Base-by-base conservation (phyloP, 2,797 vertebrate species). In the Leptoclinus maculatus region DNA sequence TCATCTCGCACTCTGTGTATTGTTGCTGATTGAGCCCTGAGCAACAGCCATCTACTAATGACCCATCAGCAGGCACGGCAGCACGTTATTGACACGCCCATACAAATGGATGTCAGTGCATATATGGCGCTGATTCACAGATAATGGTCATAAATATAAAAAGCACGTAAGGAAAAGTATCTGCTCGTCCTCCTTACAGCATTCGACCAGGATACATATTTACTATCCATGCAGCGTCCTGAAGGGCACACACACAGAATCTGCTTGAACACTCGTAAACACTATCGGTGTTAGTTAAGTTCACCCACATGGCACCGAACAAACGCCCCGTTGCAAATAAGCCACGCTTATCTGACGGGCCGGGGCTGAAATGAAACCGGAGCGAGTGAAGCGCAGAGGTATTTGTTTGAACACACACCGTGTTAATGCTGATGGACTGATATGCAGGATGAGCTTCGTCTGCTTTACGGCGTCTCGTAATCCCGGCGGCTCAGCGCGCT, bases 21-120 rank as follows among this genome's bases (percentile, higher is more conserved):
- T 83, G 89, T 54, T 79, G 84, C 86, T 83, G 83, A 89, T 85
- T 88, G 85, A 79, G 57, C 82, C 79, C 71, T 79, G 74, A 90
- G 79, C 84, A 73, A 76, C 74, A 67, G 71, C 78, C 80, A 45
- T 75, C 81, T 45, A 75, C 82, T 89, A 70, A 85, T 79, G 79
- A 67, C 58, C 67, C 84, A 82, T 78, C 81, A 88, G 78, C 75
- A 63, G 66, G 56, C 71, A 60, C 16, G 69, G 66, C 74, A 45
- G 71, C 66, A 75, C 64, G 78, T 84, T 81, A 90, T 77, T 78
- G 80, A 82, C 79, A 70, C 66, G 79, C 62, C 62, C 64, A 56
- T 82, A 67, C 54, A 76, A 84, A 85, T 76, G 45, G 75, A 80
- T 57, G 66, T 80, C 72, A 69, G 34, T 3, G 64, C 67, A 21